Percentiles rank a stretch among this genome's conserved stretches.
These are phyloP conservation scores for Chloroclysta siterata DNA, from an alignment of 2,888 invertebrate genomes.

Conservation along the genomic window DNA sequence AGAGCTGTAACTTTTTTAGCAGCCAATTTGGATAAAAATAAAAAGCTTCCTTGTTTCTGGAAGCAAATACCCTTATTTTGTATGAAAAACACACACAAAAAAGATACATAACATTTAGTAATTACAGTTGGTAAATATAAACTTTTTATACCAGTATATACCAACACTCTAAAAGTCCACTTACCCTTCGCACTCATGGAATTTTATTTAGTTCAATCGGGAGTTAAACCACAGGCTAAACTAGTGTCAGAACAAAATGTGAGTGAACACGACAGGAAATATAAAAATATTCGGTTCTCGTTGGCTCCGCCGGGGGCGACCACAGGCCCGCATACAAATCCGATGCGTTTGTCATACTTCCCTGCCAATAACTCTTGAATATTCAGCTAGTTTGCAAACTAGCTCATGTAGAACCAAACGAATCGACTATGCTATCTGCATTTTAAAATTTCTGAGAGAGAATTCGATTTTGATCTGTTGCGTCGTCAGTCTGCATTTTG, in stretches of 20 bases:
- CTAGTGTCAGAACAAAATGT: constrained; percentile 42
- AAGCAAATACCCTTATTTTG: too few relatives aligned
- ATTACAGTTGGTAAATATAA: too few relatives aligned
- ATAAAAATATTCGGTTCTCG: constrained; percentile 35
- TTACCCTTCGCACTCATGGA: too few relatives aligned
- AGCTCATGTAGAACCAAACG: constrained; percentile 19
- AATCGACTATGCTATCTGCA: constrained; percentile 21
- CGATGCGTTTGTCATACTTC: constrained; percentile 50
- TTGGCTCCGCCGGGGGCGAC: constrained; percentile 25
- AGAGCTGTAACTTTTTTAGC: too few relatives aligned
- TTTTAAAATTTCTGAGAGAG: constrained; percentile 9
- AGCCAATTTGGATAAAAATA: too few relatives aligned
- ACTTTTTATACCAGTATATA: too few relatives aligned
- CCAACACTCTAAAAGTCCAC: too few relatives aligned
- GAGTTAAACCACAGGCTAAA: not conserved
- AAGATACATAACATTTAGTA: too few relatives aligned
- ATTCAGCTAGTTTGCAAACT: constrained; percentile 25
- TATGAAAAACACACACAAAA: too few relatives aligned
- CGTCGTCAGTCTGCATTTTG: not conserved
- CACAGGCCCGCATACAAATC: constrained; percentile 48
- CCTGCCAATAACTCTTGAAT: constrained; percentile 36
- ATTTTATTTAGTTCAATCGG: not conserved
- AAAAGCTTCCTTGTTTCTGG: too few relatives aligned
- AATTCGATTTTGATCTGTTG: not conserved
- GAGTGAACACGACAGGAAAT: constrained; percentile 32